Base-by-base conservation (phyloP, 2,888 invertebrate genomes). In the Mechanitis mazaeus region DNA sequence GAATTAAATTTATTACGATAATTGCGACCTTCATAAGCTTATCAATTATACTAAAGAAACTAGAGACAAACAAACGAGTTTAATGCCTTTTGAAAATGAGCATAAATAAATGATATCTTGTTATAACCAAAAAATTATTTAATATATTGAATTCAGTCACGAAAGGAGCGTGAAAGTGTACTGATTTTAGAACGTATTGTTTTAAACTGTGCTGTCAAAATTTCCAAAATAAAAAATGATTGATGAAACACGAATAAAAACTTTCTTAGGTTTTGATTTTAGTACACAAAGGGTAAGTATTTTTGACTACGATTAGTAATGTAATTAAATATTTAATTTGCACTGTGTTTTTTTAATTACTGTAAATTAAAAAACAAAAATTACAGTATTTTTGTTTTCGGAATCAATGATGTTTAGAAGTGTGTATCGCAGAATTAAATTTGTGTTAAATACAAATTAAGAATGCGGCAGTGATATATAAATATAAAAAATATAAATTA, bases 191-290 rank as follows among this genome's bases (percentile, higher is more conserved):
- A 72, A 74, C 73, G 72, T 63, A 69, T 47, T n/a, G 33, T 56
- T 59, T 58, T 28, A 72, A 69, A 68, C 72, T 67, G 72, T 65
- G 72, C 80, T 85, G 86, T 84, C 85, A 85, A 79, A 83, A 77
- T 71, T 68, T 84, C 85, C 85, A 79, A 83, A 77, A 70, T 69
- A 62, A 80, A 83, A 85, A 78, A 90, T 90, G 89, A 79, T 74
- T 60, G 87, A 81, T 66, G 83, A 83, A 75, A 74, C 72, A 63
- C 77, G 72, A 74, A 81, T 78, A 69, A 86, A 87, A 79, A 93
- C 93, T 71, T 96, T 94, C 90, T 91, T 96, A 75, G 96, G 96
- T 63, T 92, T 96, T 74, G 96, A 96, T 91, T 92, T 96, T 79
- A 96, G 96, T 81, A 96, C 96, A 31, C 96, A 96, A 87, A 95